Evolutionary conservation across 2,888 invertebrate species (phyloP).

Genomic region (Rhingia rostrata): DNA sequence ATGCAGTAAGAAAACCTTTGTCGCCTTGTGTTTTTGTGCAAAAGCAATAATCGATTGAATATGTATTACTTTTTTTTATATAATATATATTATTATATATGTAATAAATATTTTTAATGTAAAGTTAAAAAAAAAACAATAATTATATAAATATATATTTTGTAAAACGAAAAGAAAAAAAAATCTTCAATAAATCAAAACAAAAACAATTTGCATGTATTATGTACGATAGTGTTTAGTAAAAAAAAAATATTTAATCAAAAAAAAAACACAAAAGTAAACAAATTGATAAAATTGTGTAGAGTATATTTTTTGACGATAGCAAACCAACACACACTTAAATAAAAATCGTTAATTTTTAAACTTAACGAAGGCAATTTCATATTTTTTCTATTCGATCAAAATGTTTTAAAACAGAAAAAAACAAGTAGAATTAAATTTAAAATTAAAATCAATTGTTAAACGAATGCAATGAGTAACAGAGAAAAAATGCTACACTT

Average conservation of each 20-base stretch:
- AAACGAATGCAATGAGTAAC: slow-evolving; percentile 47
- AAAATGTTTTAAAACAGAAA: slow-evolving; percentile 49
- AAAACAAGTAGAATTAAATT: slow-evolving; percentile 15
- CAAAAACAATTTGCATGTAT: slow-evolving; percentile 68
- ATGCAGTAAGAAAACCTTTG: slow-evolving; percentile 72
- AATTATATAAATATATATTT: slow-evolving; percentile 64
- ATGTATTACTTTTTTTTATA: slow-evolving; percentile 71
- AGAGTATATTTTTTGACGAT: slow-evolving; percentile 66
- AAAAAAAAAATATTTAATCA: slow-evolving; percentile 46
- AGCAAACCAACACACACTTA: slow-evolving; percentile 50
- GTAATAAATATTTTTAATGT: slow-evolving; percentile 48
- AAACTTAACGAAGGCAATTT: slow-evolving; percentile 55
- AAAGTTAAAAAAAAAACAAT: slow-evolving; percentile 55
- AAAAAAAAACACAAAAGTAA: slow-evolving; percentile 54
- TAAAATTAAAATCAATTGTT: slow-evolving; percentile 30
- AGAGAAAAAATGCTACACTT: slow-evolving; percentile 55
- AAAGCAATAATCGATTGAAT: slow-evolving; percentile 72
- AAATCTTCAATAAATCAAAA: slow-evolving; percentile 56
- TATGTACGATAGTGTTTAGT: slow-evolving; percentile 68
- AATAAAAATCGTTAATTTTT: slow-evolving; percentile 3
- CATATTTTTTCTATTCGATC: slow-evolving; percentile 71
- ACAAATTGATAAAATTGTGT: slow-evolving; percentile 56
- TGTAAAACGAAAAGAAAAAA: slow-evolving; percentile 58
- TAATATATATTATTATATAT: slow-evolving; percentile 52
- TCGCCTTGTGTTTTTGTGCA: slow-evolving; percentile 75